Percentiles rank a stretch among this genome's conserved stretches.
Conservation (phyloP, 1,140 invertebrate genomes). For the Physella acuta region DNA sequence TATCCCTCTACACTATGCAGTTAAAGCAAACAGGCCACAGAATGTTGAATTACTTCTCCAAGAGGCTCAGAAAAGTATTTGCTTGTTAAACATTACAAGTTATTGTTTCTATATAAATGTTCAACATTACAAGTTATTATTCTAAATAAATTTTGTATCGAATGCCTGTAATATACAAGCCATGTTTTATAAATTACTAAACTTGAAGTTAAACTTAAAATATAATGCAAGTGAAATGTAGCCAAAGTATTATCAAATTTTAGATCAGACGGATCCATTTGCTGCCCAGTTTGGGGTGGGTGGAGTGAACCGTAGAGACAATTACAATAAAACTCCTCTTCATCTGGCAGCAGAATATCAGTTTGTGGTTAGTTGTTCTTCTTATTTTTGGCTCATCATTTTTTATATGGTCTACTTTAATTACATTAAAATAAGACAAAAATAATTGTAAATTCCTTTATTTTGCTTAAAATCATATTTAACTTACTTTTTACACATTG, state of each 20-base stretch:
- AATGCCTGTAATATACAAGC: no score
- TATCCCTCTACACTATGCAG: constrained; percentile 61
- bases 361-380: background rate
- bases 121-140: background rate
- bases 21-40: constrained; percentile 53
- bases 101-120: background rate
- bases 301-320: background rate
- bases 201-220: no score
- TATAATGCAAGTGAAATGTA: no score
- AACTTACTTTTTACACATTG: background rate
- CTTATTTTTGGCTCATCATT: no score
- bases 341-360: background rate
- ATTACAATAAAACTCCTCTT: background rate
- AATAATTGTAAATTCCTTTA: no score
- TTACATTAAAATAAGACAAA: no score
- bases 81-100: background rate
- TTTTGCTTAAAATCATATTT: no score
- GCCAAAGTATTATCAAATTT: no score
- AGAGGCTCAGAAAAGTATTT: constrained; percentile 40
- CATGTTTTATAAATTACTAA: no score
- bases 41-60: constrained; percentile 62
- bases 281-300: constrained; percentile 1
- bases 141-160: background rate
- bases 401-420: no score
- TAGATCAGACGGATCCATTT: no score